Percentiles rank a stretch among this genome's conserved stretches.
These are phyloP conservation scores for Mungos mungo DNA, from an alignment of 2,113 vertebrate species.

Conservation along the genomic window DNA sequence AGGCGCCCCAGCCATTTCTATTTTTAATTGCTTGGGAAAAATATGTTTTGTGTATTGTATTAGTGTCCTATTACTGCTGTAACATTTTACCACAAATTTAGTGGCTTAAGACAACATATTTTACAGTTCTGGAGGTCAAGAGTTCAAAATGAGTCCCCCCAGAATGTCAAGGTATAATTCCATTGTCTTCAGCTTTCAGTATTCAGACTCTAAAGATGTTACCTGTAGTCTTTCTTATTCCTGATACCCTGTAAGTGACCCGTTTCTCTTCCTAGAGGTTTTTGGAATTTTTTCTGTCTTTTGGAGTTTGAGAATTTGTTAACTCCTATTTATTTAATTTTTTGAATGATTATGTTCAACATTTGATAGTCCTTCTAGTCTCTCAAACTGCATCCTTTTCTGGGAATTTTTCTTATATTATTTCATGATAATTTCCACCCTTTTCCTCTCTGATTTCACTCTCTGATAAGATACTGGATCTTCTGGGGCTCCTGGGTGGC, in stretches of 20 bases:
- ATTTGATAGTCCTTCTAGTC: neutral
- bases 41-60: neutral
- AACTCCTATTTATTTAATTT: neutral
- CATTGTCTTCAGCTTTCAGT: neutral
- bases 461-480: neutral
- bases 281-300: neutral
- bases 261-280: neutral
- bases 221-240: neutral
- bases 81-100: neutral
- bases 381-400: neutral
- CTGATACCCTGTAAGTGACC: neutral
- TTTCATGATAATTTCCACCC: neutral
- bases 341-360: neutral
- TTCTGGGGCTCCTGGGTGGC: neutral
- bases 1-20: neutral
- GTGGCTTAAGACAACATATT: neutral
- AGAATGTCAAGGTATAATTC: neutral
- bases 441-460: neutral
- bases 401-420: neutral
- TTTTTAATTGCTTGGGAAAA: conserved; percentile 35
- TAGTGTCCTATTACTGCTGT: neutral
- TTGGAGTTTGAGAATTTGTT: neutral
- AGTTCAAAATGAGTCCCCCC: neutral
- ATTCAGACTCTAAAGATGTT: neutral
- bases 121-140: neutral